These are phyloP conservation scores for Parnassius mnemosyne DNA, from an alignment of 2,888 invertebrate genomes.

Conservation along the genomic window DNA sequence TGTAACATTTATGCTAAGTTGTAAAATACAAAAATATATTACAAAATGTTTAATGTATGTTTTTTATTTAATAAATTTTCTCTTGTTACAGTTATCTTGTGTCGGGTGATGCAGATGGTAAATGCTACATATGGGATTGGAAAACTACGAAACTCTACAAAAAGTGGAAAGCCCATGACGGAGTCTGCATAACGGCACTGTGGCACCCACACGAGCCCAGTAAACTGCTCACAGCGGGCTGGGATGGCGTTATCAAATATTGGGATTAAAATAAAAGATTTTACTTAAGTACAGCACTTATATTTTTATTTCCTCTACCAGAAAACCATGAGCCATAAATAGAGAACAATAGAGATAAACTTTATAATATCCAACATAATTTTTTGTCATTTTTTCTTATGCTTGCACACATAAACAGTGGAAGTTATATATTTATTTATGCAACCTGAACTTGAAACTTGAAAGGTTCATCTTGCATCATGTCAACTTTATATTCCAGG, in stretches of 20 bases:
- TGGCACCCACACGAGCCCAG: constrained; percentile 99
- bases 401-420: constrained; percentile 35
- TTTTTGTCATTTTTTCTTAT: constrained; percentile 40
- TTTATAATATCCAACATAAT: constrained; percentile 38
- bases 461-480: constrained; percentile 60
- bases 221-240: constrained; percentile 97
- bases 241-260: constrained; percentile 99
- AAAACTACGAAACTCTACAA: constrained; percentile 98
- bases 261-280: constrained; percentile 89
- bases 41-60: too few species aligned
- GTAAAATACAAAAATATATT: too few species aligned
- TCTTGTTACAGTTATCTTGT: constrained; percentile 90
- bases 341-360: constrained; percentile 47
- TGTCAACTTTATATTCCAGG: constrained; percentile 71
- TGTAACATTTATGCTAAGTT: too few species aligned
- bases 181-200: constrained; percentile 94
- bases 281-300: constrained; percentile 35
- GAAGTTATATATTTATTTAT: constrained; percentile 36
- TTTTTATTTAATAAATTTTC: neutral
- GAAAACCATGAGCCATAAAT: constrained; percentile 58
- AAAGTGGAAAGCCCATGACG: constrained; percentile 99
- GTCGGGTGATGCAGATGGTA: constrained; percentile 99
- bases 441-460: constrained; percentile 65
- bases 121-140: constrained; percentile 99
- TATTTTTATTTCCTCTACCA: constrained; percentile 58